These are phyloP conservation scores for Glaucomys volans DNA, from an alignment of 2,113 vertebrate genomes.

Conservation along the genomic window DNA sequence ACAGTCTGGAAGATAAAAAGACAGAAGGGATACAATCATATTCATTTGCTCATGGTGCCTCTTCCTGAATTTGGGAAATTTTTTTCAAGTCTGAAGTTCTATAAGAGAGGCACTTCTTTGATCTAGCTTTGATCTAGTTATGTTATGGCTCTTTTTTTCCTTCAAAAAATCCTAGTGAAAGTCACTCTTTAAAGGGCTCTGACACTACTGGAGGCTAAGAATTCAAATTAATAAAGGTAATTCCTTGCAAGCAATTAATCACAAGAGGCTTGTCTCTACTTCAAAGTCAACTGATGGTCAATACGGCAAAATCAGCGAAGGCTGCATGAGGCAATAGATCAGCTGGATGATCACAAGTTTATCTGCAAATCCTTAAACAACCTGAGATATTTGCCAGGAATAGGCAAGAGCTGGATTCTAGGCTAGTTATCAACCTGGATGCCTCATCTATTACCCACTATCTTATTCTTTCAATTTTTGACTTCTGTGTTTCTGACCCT, in stretches of 20 bases:
- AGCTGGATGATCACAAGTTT: not conserved
- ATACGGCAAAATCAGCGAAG: not conserved
- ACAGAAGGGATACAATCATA: not conserved
- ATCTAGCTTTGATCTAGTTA: slow-evolving; percentile 38
- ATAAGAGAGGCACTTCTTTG: not conserved
- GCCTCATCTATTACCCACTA: not conserved
- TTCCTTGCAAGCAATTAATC: not conserved
- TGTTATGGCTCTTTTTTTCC: not conserved
- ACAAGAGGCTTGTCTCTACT: not conserved
- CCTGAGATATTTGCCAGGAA: not conserved
- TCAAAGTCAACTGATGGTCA: slow-evolving; percentile 36
- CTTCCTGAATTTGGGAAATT: slow-evolving; percentile 36
- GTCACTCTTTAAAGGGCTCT: not conserved
- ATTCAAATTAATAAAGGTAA: slow-evolving; percentile 48
- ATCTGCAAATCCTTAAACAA: not conserved
- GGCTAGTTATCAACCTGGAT: not conserved
- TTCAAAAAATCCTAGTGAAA: slow-evolving; percentile 44
- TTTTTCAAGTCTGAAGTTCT: slow-evolving; percentile 29
- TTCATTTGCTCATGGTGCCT: not conserved
- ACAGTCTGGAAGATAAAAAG: slow-evolving; percentile 5
- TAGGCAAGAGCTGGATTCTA: not conserved
- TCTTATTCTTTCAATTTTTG: slow-evolving; percentile 16
- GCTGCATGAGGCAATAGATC: not conserved
- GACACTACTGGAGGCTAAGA: not conserved
- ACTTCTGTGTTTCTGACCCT: slow-evolving; percentile 44